Evolutionary conservation across 2,888 invertebrate species (phyloP).

Genomic region (Drosophila dives): DNA sequence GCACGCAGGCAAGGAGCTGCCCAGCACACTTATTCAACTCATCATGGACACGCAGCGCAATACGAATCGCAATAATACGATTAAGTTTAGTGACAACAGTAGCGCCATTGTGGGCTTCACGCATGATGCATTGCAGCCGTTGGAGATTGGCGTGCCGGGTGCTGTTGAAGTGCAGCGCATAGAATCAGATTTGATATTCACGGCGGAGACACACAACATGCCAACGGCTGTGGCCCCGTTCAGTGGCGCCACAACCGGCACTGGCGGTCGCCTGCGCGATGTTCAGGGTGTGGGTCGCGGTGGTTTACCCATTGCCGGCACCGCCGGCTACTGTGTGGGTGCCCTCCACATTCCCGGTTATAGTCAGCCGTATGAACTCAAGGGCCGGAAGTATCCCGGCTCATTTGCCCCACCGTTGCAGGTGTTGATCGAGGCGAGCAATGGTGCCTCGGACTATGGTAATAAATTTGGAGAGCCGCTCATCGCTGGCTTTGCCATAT

Average conservation of each 20-base stretch:
- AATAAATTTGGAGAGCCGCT: conserved; percentile 99
- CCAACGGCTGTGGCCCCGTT: conserved; percentile 99
- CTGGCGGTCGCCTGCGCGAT: conserved; percentile 96
- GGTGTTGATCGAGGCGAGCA: conserved; percentile 97
- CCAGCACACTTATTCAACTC: conserved; percentile 95
- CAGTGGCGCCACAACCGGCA: conserved; percentile 98
- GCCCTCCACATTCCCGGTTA: conserved; percentile 93
- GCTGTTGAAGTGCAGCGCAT: conserved; percentile 87
- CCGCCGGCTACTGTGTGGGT: conserved; percentile 98
- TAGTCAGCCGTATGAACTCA: conserved; percentile 94
- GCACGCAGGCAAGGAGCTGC: conserved; percentile 91
- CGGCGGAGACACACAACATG: conserved; percentile 99
- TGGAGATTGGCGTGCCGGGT: conserved; percentile 87
- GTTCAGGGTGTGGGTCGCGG: conserved; percentile 98
- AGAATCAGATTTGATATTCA: conserved; percentile 96
- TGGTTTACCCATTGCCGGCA: conserved; percentile 96
- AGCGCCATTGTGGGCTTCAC: conserved; percentile 95
- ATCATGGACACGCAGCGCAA: conserved; percentile 94
- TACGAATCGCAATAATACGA: conserved; percentile 96
- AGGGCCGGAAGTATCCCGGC: conserved; percentile 90
- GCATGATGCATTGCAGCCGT: conserved; percentile 89
- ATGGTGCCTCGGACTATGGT: conserved; percentile 99
- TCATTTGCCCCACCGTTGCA: conserved; percentile 96
- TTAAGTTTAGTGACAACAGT: conserved; percentile 98
- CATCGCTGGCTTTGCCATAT: conserved; percentile 94